A percentile compares a stretch with the other conserved stretches of the same genome.
phyloP scores from a whole-genome alignment of 2,113 vertebrate genomes.

The Rhea americana region DNA sequence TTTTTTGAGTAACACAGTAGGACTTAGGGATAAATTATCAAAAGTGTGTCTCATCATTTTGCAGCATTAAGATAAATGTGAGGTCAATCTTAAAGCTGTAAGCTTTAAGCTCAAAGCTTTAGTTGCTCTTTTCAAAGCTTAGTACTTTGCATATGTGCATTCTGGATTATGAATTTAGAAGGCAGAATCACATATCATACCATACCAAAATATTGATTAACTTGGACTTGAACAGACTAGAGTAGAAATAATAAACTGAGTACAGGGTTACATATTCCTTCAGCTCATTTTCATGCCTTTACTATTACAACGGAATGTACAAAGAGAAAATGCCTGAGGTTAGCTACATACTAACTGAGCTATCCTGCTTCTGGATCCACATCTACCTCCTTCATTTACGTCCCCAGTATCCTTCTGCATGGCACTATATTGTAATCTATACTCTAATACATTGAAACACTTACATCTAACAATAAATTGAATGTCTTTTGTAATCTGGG shows the following conservation, averaged over 20 bases:
- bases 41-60: background rate
- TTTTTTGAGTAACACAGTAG: no score
- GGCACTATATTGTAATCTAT: background rate
- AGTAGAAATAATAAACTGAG: background rate
- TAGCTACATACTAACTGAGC: background rate
- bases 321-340: background rate
- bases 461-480: background rate
- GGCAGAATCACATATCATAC: background rate
- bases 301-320: background rate
- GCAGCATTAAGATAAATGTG: background rate
- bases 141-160: background rate
- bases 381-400: background rate
- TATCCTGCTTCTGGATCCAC: background rate
- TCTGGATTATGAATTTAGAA: background rate
- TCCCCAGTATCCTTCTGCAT: background rate
- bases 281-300: background rate
- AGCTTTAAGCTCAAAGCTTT: background rate
- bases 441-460: background rate
- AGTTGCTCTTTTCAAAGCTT: background rate
- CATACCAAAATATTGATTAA: background rate
- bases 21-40: no score
- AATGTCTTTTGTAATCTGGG: background rate
- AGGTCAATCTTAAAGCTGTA: background rate
- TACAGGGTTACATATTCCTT: background rate
- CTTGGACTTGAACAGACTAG: background rate